Evolutionary conservation across 2,797 vertebrate genomes (phyloP).

Genomic region (Kryptopterus vitreolus): DNA sequence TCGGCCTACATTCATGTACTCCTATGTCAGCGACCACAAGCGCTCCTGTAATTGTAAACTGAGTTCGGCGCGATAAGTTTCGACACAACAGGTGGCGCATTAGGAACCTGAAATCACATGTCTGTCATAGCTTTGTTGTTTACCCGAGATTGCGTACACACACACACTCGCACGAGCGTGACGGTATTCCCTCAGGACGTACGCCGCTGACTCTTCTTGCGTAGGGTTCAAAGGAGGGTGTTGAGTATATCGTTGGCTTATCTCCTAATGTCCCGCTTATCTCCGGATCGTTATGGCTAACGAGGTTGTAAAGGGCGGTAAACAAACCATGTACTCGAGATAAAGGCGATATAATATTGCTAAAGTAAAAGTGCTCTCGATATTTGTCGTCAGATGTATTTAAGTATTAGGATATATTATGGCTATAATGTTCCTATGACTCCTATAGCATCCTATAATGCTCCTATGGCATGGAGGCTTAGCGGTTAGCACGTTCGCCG

Average conservation of each 20-base stretch:
- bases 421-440: no score
- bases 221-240: neutral
- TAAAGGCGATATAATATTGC: no score
- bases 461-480: no score
- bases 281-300: neutral
- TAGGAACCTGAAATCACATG: neutral
- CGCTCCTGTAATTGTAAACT: conserved; percentile 23
- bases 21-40: conserved; percentile 27
- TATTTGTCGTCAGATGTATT: no score
- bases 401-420: no score
- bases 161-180: neutral
- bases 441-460: no score
- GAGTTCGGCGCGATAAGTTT: neutral
- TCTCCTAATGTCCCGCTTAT: neutral
- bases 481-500: no score
- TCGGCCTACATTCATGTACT: conserved; percentile 9
- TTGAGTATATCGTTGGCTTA: neutral
- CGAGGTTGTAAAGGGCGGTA: no score
- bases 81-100: conserved; percentile 25
- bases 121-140: neutral
- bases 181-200: neutral
- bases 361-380: no score
- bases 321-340: no score
- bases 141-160: conserved; percentile 17
- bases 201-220: neutral